Percentiles rank a stretch among this genome's conserved stretches.
These are phyloP conservation scores for Rhamphomyia laevipes DNA, from an alignment of 2,888 invertebrate species.

Conservation along the genomic window DNA sequence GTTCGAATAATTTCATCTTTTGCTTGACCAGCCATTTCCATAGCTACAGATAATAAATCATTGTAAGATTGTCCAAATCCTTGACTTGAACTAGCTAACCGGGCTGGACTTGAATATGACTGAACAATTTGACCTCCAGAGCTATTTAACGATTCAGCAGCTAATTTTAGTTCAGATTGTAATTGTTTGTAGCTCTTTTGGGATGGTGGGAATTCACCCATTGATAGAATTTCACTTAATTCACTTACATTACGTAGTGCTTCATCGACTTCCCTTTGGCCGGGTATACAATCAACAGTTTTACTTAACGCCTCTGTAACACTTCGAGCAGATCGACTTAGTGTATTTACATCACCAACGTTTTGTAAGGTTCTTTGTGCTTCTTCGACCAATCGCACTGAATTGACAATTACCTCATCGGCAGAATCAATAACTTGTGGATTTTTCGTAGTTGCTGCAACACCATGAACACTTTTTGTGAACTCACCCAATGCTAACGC, in stretches of 20 bases:
- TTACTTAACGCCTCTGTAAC: constrained; percentile 50
- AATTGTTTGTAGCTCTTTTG: constrained; percentile 66
- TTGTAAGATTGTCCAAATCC: constrained; percentile 69
- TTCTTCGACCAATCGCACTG: constrained; percentile 66
- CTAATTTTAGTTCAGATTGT: constrained; percentile 72
- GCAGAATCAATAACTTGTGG: constrained; percentile 55
- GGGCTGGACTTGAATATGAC: constrained; percentile 56
- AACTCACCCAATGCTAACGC: constrained; percentile 64
- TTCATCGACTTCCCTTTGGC: constrained; percentile 86
- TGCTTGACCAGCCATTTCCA: constrained; percentile 78
- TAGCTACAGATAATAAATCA: constrained; percentile 61
- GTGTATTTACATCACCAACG: constrained; percentile 29
- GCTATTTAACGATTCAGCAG: constrained; percentile 73
- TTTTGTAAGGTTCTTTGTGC: constrained; percentile 49
- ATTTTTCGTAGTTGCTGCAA: constrained; percentile 58
- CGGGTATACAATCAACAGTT: constrained; percentile 75
- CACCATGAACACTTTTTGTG: constrained; percentile 62
- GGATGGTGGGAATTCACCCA: constrained; percentile 63
- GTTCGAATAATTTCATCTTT: constrained; percentile 62
- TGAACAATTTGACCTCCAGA: constrained; percentile 74
- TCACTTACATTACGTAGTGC: constrained; percentile 73
- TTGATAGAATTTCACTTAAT: constrained; percentile 57
- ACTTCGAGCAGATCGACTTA: constrained; percentile 65
- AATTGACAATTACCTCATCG: constrained; percentile 68
- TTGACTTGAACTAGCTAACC: constrained; percentile 62